Base-by-base conservation (phyloP, 2,797 vertebrate genomes). In the Spatula versicolor region DNA sequence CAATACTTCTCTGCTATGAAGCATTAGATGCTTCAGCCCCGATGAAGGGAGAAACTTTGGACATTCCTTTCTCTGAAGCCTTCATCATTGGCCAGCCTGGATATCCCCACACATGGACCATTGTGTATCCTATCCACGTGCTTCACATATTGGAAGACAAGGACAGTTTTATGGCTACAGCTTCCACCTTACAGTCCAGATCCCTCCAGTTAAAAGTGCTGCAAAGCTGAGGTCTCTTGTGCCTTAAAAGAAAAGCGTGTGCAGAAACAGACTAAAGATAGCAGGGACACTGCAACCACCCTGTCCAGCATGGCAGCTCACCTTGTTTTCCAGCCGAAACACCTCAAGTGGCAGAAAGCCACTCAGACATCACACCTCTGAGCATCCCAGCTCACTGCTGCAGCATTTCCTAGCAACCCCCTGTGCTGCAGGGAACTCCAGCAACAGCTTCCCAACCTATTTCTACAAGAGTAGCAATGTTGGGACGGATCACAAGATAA, bases 291-390 rank as follows among this genome's bases (percentile, higher is more conserved):
- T 43, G 28, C 75, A 35, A 50, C 18, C 31, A 26, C 31, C 17
- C 43, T 19, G 30, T 60, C 45, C 23, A 64, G 55, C 13, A 3
- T 0, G 0, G 46, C 54, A 66, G 52, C 46, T 71, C 4, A 0
- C 50, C 55, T 46, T n/a, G 7, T 15, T 72, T 56, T 75, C 55
- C 52, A n/a, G 21, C 28, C 18, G 46, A 20, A 75, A 74, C 26
- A 28, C 19, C 48, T 3, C 0, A 2, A 55, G 39, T 39, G 7
- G 58, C 28, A 41, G 55, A 83, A 21, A 76, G n/a, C 35, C 43
- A 48, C n/a, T 30, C 2, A 39, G 21, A 39, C 17, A 48, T 17
- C 3, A 1, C 26, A 43, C 5, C 68, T 21, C 58, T 0, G 1
- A 41, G 7, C 19, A 10, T 43, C 39, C 45, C 31, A 8, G 12